phyloP scores from a whole-genome alignment of 2,113 vertebrate species.

The Ceuthmochares aereus region DNA sequence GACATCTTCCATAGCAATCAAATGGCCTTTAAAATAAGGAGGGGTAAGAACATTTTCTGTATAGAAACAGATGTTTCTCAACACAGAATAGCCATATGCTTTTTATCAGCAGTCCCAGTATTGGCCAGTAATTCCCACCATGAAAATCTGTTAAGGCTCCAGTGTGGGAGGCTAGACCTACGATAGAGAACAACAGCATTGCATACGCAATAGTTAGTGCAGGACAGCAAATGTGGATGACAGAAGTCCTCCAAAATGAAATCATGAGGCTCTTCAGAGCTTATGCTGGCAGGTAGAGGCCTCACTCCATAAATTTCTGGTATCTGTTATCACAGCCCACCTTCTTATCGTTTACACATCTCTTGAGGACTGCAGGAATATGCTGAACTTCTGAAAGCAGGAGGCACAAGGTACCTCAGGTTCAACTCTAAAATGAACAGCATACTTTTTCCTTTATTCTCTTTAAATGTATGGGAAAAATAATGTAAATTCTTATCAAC shows the following conservation, averaged over 20 bases:
- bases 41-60: background rate
- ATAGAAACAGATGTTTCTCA: background rate
- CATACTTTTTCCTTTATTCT: background rate
- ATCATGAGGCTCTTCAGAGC: background rate
- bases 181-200: background rate
- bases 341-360: background rate
- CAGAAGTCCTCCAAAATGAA: background rate
- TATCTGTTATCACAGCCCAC: background rate
- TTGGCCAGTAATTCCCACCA: background rate
- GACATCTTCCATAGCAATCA: background rate
- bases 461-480: background rate
- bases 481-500: background rate
- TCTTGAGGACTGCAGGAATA: background rate
- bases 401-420: accelerated
- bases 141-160: background rate
- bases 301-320: background rate
- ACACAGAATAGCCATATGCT: background rate
- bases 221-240: background rate
- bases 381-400: background rate
- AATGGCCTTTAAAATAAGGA: background rate
- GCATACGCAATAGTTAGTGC: background rate
- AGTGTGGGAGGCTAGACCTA: background rate
- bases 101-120: background rate
- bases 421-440: background rate
- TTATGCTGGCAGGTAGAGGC: background rate